Conservation (phyloP, 2,888 invertebrate genomes). For the Athrips mouffetella region DNA sequence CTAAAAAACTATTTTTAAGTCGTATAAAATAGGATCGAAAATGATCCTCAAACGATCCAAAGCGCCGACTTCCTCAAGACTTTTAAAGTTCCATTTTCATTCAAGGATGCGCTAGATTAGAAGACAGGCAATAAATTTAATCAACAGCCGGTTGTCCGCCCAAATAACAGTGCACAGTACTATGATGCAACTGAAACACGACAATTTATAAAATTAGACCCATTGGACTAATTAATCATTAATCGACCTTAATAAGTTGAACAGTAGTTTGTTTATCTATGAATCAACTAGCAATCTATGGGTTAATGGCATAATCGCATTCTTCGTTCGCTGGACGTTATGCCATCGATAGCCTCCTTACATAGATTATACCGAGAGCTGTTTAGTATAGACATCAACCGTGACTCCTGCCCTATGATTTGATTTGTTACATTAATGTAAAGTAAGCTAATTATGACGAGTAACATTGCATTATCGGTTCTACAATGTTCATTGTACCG, state of each 20-base stretch:
- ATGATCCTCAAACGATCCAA: constrained; percentile 13
- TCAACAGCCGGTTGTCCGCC: constrained; percentile 5
- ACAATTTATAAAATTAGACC: background rate
- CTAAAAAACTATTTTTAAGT: background rate
- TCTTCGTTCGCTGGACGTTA: constrained; percentile 19
- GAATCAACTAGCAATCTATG: constrained; percentile 24
- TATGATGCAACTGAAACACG: constrained; percentile 4
- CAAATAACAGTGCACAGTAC: constrained; percentile 4
- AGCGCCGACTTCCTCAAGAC: constrained; percentile 13
- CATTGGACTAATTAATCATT: constrained; percentile 10
- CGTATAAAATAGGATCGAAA: background rate
- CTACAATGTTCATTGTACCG: background rate
- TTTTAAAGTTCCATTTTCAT: constrained; percentile 29
- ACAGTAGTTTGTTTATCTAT: constrained; percentile 27
- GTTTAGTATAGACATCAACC: constrained; percentile 29
- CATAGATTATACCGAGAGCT: background rate
- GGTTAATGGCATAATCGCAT: constrained; percentile 9
- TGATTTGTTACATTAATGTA: constrained; percentile 20
- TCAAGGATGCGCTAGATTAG: constrained; percentile 33
- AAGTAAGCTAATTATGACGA: constrained; percentile 8
- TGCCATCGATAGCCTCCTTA: constrained; percentile 20
- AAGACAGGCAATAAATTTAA: constrained; percentile 34
- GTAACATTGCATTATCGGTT: constrained; percentile 6
- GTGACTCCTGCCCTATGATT: constrained; percentile 27
- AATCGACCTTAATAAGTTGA: constrained; percentile 32